Evolutionary conservation across 1,140 invertebrate genomes (phyloP).

Genomic region (Ditylenchus dipsaci): DNA sequence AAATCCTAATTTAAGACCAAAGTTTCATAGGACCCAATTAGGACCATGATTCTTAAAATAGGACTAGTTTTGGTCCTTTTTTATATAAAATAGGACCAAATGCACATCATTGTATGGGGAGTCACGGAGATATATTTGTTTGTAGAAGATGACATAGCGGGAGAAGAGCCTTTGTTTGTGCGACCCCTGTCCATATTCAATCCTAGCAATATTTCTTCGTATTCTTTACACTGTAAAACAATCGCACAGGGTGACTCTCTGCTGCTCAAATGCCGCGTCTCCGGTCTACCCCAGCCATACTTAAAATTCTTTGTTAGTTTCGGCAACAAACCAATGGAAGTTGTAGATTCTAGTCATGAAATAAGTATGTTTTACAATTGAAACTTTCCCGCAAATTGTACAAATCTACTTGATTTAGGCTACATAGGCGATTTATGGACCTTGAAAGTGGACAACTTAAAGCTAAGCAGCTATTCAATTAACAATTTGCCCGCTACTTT

Average conservation of each 20-base stretch:
- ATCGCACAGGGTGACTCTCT: background rate
- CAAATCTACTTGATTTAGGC: background rate
- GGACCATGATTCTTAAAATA: no score
- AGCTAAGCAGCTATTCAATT: background rate
- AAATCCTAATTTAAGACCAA: no score
- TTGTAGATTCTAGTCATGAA: background rate
- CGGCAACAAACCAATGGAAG: background rate
- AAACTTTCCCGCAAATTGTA: no score
- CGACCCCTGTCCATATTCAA: background rate
- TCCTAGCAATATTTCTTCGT: background rate
- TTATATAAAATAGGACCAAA: no score
- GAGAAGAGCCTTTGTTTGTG: background rate
- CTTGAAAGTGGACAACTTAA: background rate
- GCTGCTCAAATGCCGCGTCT: background rate
- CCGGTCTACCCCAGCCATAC: background rate
- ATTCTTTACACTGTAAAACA: background rate
- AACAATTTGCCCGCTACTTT: background rate
- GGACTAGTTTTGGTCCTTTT: no score
- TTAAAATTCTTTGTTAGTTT: background rate
- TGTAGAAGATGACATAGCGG: conserved; percentile 1
- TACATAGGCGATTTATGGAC: background rate
- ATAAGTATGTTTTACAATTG: background rate
- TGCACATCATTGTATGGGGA: no score
- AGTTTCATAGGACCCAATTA: no score
- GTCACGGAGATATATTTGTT: no score